phyloP scores from a whole-genome alignment of 2,888 invertebrate genomes.

The Platycheirus albimanus region DNA sequence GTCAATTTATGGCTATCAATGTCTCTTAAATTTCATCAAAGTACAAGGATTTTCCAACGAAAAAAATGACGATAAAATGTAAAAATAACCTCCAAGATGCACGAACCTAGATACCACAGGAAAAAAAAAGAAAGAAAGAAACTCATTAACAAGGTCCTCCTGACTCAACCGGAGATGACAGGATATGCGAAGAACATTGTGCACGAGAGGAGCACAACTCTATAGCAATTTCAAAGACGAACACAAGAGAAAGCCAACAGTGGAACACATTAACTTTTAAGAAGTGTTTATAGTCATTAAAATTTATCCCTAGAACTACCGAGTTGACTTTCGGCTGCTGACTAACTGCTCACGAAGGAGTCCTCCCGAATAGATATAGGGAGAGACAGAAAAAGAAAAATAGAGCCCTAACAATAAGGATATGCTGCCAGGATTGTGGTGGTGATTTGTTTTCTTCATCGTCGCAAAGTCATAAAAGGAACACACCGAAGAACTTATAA shows the following conservation, averaged over 20 bases:
- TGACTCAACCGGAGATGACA: slow-evolving; percentile 40
- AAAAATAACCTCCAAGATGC: slow-evolving; percentile 22
- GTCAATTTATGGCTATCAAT: no score
- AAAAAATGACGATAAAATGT: background rate
- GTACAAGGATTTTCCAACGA: background rate
- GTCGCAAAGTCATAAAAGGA: slow-evolving; percentile 54
- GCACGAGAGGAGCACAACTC: background rate
- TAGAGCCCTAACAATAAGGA: slow-evolving; percentile 9
- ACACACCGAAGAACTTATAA: slow-evolving; percentile 8
- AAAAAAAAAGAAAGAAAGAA: no score
- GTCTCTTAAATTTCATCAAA: no score
- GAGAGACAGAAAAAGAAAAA: background rate
- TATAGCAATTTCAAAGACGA: slow-evolving; percentile 20
- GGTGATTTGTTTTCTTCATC: slow-evolving; percentile 61
- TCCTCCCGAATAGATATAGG: background rate
- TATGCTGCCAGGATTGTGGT: slow-evolving; percentile 12
- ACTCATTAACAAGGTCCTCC: slow-evolving; percentile 56
- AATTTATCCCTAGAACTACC: slow-evolving; percentile 70
- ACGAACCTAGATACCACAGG: slow-evolving; percentile 57
- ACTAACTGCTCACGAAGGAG: slow-evolving; percentile 68
- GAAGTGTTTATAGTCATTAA: slow-evolving; percentile 74
- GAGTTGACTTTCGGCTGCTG: slow-evolving; percentile 71
- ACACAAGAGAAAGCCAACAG: slow-evolving; percentile 22
- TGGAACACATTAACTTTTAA: slow-evolving; percentile 72
- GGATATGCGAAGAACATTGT: slow-evolving; percentile 51